phyloP scores from a whole-genome alignment of 2,888 invertebrate genomes.

The Nemoura dubitans region DNA sequence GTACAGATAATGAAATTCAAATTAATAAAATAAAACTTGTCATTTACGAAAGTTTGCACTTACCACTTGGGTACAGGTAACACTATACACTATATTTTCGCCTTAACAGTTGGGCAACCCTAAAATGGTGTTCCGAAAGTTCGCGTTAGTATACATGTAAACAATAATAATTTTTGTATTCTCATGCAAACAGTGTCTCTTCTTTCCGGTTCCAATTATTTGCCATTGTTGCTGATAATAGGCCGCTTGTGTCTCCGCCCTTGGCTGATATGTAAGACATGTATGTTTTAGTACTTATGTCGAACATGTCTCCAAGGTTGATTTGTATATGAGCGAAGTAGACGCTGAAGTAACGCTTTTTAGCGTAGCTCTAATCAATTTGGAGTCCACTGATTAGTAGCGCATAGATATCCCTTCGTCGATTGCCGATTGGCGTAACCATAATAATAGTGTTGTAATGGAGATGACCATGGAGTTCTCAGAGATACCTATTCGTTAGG shows the following conservation, averaged over 20 bases:
- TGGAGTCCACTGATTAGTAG: neutral
- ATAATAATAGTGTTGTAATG: too few species aligned
- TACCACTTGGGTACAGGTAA: neutral
- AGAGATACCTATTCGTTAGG: neutral
- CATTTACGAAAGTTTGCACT: neutral
- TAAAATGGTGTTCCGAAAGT: neutral
- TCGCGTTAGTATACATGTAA: neutral
- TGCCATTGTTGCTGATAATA: neutral
- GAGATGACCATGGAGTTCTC: neutral
- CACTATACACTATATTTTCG: neutral
- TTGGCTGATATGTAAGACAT: neutral
- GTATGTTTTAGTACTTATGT: neutral
- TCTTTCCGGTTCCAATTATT: conserved; percentile 7
- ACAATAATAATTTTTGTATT: neutral
- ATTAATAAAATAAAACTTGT: neutral
- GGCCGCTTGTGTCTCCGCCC: neutral
- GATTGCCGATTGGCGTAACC: neutral
- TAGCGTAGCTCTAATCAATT: neutral
- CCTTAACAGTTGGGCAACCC: neutral
- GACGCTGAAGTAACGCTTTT: neutral
- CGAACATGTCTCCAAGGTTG: neutral
- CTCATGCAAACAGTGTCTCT: neutral
- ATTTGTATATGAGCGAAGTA: neutral
- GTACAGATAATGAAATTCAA: neutral
- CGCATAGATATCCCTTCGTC: neutral